These are phyloP conservation scores for Paguma larvata DNA, from an alignment of 2,797 vertebrate species.

Conservation along the genomic window DNA sequence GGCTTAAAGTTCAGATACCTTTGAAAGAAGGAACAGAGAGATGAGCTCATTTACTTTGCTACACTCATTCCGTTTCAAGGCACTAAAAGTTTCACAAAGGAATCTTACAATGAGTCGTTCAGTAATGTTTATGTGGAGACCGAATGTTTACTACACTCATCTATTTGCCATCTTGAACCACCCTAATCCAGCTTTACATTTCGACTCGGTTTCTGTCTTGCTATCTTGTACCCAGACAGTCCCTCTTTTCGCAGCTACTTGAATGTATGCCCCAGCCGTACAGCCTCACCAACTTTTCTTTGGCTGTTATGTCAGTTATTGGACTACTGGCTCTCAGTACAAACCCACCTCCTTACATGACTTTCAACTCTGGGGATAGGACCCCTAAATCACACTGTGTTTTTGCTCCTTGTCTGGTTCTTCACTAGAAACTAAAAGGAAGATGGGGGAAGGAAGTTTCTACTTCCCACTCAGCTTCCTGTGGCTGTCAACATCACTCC, in stretches of 20 bases:
- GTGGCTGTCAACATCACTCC: neutral
- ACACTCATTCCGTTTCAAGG: neutral
- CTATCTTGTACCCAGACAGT: neutral
- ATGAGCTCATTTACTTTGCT: neutral
- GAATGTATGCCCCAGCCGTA: neutral
- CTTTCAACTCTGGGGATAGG: neutral
- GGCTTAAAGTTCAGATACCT: neutral
- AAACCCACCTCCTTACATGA: neutral
- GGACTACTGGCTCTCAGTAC: neutral
- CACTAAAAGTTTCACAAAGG: neutral
- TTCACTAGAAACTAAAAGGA: neutral
- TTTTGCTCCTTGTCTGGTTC: neutral
- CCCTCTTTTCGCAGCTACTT: neutral
- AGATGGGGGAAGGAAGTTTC: neutral
- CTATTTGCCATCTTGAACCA: neutral
- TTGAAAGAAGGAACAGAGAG: neutral
- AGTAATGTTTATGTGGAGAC: rapidly evolving
- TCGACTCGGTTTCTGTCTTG: neutral
- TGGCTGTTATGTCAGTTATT: neutral
- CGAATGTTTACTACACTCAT: neutral
- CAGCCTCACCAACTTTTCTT: neutral
- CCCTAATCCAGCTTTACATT: neutral
- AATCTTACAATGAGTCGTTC: neutral
- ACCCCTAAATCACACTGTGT: neutral
- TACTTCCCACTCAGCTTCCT: neutral